Evolutionary conservation across 2,797 vertebrate genomes (phyloP).

Genomic region (Falco novaeseelandiae): DNA sequence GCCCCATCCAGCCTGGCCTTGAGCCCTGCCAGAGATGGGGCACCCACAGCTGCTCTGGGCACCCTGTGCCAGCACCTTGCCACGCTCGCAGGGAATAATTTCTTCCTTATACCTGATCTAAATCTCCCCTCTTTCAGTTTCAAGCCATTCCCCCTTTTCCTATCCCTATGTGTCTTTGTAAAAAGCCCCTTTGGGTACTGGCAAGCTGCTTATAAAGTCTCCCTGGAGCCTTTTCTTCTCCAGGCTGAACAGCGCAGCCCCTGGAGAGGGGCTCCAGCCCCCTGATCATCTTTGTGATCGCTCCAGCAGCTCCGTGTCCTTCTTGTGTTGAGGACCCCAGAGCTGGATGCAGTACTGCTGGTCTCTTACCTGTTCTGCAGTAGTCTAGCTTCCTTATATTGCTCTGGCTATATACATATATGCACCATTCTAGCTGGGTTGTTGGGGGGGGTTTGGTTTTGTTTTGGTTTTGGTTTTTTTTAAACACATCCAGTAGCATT

Average conservation of each 20-base stretch:
- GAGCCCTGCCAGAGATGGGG: too few species aligned
- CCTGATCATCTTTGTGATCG: rapidly evolving
- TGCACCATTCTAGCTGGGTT: neutral
- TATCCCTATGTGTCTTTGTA: neutral
- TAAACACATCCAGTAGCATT: neutral
- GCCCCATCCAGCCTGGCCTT: neutral
- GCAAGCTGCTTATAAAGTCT: neutral
- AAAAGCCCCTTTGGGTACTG: neutral
- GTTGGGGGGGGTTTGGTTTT: neutral
- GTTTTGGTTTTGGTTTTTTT: neutral
- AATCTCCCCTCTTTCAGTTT: neutral
- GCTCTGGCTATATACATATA: neutral
- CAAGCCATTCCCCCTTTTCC: neutral
- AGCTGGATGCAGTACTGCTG: neutral
- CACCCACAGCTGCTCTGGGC: neutral
- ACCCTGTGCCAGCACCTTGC: rapidly evolving
- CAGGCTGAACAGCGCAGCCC: neutral
- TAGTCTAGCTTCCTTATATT: neutral
- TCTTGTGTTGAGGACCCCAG: neutral
- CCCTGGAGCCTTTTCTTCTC: neutral
- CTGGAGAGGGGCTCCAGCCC: neutral
- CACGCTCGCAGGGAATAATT: neutral
- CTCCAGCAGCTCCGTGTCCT: neutral
- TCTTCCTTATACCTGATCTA: neutral
- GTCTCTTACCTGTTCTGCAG: neutral